phyloP scores from a whole-genome alignment of 2,797 vertebrate genomes.

The Enteromius viviparus region DNA sequence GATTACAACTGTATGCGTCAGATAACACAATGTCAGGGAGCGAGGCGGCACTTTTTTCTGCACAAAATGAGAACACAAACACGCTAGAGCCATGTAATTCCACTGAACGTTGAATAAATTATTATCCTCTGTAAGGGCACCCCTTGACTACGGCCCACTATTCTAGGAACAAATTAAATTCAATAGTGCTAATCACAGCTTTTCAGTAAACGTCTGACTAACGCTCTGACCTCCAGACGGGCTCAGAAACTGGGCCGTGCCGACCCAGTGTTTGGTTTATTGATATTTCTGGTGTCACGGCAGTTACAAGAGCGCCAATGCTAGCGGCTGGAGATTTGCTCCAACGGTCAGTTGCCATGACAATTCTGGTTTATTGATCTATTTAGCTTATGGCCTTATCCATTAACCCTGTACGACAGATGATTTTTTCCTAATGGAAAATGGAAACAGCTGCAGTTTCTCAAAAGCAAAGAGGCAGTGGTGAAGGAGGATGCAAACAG shows the following conservation, averaged over 20 bases:
- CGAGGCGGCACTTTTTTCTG: conserved; percentile 51
- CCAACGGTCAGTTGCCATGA: conserved; percentile 52
- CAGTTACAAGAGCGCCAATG: conserved; percentile 9
- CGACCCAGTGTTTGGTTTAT: conserved; percentile 52
- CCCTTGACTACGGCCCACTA: conserved; percentile 42
- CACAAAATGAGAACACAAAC: conserved; percentile 63
- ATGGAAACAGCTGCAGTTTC: conserved; percentile 49
- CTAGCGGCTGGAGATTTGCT: conserved; percentile 29
- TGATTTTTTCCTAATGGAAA: conserved; percentile 51
- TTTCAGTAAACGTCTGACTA: conserved; percentile 44
- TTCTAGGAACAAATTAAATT: conserved; percentile 51
- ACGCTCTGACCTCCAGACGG: conserved; percentile 34
- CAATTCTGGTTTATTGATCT: conserved; percentile 56
- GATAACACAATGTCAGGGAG: conserved; percentile 63
- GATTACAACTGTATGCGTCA: conserved; percentile 69
- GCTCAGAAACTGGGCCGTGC: conserved; percentile 6
- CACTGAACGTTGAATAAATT: conserved; percentile 58
- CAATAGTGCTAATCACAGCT: conserved; percentile 53
- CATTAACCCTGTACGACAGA: conserved; percentile 54
- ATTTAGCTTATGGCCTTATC: conserved; percentile 52
- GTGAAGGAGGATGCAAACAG: conserved; percentile 44
- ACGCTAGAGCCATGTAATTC: conserved; percentile 58
- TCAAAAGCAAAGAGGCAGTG: conserved; percentile 65
- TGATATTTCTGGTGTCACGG: conserved; percentile 51
- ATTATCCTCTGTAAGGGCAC: conserved; percentile 46